Conservation (phyloP, 1,140 invertebrate species). For the Triops cancriformis region DNA sequence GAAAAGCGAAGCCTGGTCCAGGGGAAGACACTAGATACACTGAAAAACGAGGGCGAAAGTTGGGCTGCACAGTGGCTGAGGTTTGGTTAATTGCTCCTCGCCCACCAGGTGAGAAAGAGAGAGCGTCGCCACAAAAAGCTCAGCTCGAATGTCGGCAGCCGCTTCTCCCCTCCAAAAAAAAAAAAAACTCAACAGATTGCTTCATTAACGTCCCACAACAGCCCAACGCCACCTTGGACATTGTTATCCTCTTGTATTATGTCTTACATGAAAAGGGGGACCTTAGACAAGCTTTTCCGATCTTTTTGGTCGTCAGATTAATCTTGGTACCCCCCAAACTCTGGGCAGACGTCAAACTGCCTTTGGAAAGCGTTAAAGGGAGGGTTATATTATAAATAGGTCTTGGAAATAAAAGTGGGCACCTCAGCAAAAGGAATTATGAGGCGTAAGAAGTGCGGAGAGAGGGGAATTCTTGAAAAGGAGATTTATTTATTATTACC, state of each 20-base stretch:
- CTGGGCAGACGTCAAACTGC: no score
- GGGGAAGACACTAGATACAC: not conserved
- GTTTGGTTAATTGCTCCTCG: not conserved
- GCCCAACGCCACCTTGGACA: not conserved
- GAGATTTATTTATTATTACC: not conserved
- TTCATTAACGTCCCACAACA: constrained; percentile 6
- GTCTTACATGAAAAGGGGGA: not conserved
- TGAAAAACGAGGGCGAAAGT: no score
- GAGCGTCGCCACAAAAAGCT: not conserved
- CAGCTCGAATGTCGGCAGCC: constrained; percentile 1
- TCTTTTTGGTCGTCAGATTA: not conserved
- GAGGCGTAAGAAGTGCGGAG: no score
- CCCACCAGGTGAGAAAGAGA: not conserved
- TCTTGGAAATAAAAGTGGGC: no score
- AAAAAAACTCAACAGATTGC: not conserved
- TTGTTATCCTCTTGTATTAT: not conserved
- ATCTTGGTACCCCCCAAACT: not conserved
- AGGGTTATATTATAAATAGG: no score
- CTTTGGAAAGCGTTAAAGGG: no score
- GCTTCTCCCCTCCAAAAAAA: not conserved
- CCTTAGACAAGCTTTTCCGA: not conserved
- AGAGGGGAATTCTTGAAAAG: no score
- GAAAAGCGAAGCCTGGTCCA: not conserved
- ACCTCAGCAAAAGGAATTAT: no score
- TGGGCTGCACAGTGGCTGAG: not conserved